A percentile compares a stretch with the other conserved stretches of the same genome.
Conservation (phyloP, 2,888 invertebrate genomes). For the Aporophyla nigra region DNA sequence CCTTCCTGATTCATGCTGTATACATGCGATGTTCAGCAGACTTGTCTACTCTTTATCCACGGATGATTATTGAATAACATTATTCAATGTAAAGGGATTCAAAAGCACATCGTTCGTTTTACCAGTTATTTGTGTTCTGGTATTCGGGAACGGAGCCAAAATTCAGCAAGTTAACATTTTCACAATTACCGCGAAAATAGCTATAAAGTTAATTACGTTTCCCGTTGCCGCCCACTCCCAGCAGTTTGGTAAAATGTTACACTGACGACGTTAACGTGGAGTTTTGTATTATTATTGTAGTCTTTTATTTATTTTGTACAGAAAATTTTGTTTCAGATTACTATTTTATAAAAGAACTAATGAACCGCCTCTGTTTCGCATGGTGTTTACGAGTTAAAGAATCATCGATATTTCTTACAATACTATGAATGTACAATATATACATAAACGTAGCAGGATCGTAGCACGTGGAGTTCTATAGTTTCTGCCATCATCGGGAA, state of each 20-base stretch:
- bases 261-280: background rate
- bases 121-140: background rate
- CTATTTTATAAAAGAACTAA: background rate
- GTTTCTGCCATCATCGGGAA: too few relatives aligned
- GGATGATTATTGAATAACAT: slow-evolving; percentile 2
- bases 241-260: slow-evolving; percentile 3
- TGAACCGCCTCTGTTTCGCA: too few relatives aligned
- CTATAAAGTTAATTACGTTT: slow-evolving; percentile 27
- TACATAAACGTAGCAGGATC: too few relatives aligned
- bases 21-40: background rate
- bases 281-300: slow-evolving; percentile 1
- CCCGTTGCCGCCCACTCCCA: background rate
- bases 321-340: background rate
- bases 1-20: background rate
- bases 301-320: background rate
- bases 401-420: too few relatives aligned
- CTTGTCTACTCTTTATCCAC: background rate
- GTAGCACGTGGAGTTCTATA: too few relatives aligned
- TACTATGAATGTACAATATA: too few relatives aligned
- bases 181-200: slow-evolving; percentile 45
- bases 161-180: slow-evolving; percentile 19
- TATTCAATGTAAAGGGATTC: slow-evolving; percentile 7
- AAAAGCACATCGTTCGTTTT: background rate
- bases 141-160: slow-evolving; percentile 41
- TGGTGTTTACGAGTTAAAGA: too few relatives aligned